A percentile compares a stretch with the other conserved stretches of the same genome.
Evolutionary conservation across 2,888 invertebrate species (phyloP).

Genomic region (Elysia crispata): DNA sequence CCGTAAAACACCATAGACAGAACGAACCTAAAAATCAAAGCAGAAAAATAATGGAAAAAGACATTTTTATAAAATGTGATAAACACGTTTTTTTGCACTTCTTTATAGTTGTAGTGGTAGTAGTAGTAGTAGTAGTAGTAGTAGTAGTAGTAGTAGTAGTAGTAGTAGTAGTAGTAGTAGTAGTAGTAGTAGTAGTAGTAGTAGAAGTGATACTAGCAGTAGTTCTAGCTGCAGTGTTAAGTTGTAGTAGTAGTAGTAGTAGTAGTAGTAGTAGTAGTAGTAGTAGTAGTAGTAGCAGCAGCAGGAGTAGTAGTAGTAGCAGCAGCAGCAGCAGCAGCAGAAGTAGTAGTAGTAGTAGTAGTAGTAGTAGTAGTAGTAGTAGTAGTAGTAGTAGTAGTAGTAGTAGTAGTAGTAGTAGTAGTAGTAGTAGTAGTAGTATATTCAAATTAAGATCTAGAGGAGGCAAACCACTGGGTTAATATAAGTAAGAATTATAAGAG

Average conservation of each 20-base stretch:
- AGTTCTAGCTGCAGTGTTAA: not conserved
- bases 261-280: conserved; percentile 28
- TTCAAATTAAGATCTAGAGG: too few species aligned
- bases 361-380: conserved; percentile 26
- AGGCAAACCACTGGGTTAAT: too few species aligned
- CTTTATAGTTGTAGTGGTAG: not conserved
- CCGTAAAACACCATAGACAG: too few species aligned
- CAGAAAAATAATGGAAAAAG: too few species aligned
- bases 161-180: not conserved
- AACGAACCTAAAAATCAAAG: too few species aligned
- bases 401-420: not conserved
- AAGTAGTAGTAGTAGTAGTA: conserved; percentile 13
- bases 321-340: not conserved
- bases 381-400: not conserved
- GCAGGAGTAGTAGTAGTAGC: conserved; percentile 2
- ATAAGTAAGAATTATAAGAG: too few species aligned
- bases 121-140: conserved; percentile 4
- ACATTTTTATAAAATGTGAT: too few species aligned
- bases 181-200: not conserved
- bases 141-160: conserved; percentile 9
- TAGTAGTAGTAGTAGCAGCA: conserved; percentile 20
- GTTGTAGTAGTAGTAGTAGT: conserved; percentile 1
- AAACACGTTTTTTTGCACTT: too few species aligned
- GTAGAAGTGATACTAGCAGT: too few species aligned
- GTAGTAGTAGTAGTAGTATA: not conserved